Percentiles rank a stretch among this genome's conserved stretches.
phyloP scores from a whole-genome alignment of 2,113 vertebrate genomes.

The Mionectes macconnelli region DNA sequence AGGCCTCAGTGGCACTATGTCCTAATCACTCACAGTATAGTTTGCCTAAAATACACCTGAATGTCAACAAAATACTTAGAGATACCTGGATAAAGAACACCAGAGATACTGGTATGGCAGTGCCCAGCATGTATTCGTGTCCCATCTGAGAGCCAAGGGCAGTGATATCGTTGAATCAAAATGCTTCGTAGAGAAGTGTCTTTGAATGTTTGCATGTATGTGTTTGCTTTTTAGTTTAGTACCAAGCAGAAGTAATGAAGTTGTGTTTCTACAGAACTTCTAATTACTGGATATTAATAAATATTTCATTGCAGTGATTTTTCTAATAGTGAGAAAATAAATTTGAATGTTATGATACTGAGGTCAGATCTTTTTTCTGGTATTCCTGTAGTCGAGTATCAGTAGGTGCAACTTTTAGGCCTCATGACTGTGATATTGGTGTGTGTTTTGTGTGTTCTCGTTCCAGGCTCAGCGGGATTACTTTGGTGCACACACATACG shows the following conservation, averaged over 20 bases:
- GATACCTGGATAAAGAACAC: neutral
- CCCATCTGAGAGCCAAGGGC: neutral
- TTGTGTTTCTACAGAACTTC: neutral
- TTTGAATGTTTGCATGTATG: neutral
- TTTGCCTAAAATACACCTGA: neutral
- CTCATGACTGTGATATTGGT: neutral
- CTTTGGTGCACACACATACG: slow-evolving; percentile 95
- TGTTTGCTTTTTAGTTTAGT: neutral
- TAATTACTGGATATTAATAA: neutral
- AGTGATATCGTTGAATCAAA: neutral
- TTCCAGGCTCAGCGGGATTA: slow-evolving; percentile 94
- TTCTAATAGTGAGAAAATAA: neutral
- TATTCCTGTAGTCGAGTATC: neutral
- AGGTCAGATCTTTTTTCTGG: neutral
- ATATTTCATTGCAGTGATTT: neutral
- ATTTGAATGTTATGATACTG: neutral
- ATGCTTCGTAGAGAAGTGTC: neutral
- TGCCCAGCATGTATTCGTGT: neutral
- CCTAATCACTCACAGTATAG: neutral
- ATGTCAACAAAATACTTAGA: neutral
- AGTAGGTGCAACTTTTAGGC: neutral
- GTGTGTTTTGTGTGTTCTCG: neutral
- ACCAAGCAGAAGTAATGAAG: neutral
- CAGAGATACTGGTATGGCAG: neutral
- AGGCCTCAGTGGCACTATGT: neutral